phyloP scores from a whole-genome alignment of 2,797 vertebrate species.

The Orientallactaga sibirica region DNA sequence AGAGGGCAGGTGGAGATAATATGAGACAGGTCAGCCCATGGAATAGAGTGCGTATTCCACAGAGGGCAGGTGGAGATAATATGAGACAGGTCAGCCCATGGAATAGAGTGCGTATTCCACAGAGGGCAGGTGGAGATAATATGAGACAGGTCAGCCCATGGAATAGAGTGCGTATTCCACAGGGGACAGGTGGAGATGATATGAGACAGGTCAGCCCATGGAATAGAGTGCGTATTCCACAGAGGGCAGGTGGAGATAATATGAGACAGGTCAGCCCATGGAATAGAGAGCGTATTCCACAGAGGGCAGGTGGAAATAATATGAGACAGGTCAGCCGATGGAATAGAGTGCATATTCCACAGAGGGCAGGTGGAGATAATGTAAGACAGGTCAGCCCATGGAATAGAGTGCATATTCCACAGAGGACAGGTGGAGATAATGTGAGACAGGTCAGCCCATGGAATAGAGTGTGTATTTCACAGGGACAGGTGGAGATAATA shows the following conservation, averaged over 20 bases:
- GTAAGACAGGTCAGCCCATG: fast-evolving
- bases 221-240: too few species aligned
- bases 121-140: fast-evolving
- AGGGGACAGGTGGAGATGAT: not conserved
- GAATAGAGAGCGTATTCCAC: too few species aligned
- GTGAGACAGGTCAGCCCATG: fast-evolving
- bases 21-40: fast-evolving
- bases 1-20: fast-evolving
- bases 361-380: fast-evolving
- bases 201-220: fast-evolving
- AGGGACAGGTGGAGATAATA: not conserved
- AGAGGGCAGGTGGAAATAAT: fast-evolving
- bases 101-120: too few species aligned
- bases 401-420: too few species aligned
- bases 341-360: too few species aligned
- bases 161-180: too few species aligned
- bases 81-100: fast-evolving
- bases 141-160: fast-evolving
- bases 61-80: fast-evolving
- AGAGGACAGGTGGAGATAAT: not conserved
- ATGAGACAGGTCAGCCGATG: fast-evolving
- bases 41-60: too few species aligned
- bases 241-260: fast-evolving
- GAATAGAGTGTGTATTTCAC: too few species aligned
- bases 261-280: fast-evolving